These are phyloP conservation scores for Macrobrachium rosenbergii DNA, from an alignment of 1,140 invertebrate genomes.

Conservation along the genomic window DNA sequence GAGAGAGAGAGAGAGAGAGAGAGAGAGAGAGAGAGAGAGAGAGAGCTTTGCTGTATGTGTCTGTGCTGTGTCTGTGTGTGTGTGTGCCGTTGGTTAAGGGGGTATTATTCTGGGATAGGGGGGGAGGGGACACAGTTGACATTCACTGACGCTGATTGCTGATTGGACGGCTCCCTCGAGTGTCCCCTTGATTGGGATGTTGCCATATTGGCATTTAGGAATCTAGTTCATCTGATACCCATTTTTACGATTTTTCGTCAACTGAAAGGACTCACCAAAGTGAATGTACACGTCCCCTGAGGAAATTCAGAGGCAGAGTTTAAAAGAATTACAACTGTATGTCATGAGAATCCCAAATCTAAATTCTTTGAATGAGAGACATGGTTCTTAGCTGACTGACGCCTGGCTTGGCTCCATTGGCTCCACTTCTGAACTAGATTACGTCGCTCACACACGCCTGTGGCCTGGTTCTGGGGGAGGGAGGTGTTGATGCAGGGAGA, in stretches of 20 bases:
- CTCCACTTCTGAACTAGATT: slow-evolving; percentile 60
- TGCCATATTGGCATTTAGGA: slow-evolving; percentile 14
- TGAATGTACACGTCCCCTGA: too few species aligned
- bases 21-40: not conserved
- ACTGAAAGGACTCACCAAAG: too few species aligned
- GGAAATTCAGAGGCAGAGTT: too few species aligned
- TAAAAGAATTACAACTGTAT: too few species aligned
- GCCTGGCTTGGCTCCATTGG: slow-evolving; percentile 55
- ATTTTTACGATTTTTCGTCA: not conserved
- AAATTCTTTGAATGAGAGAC: not conserved
- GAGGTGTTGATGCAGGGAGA: too few species aligned
- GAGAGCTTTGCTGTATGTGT: not conserved
- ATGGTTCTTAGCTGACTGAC: slow-evolving; percentile 32
- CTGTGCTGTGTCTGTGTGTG: slow-evolving; percentile 18
- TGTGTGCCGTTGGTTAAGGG: slow-evolving; percentile 8
- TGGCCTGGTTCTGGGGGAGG: slow-evolving; percentile 31
- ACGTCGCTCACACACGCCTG: slow-evolving; percentile 55
- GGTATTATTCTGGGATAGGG: not conserved
- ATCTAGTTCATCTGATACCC: not conserved
- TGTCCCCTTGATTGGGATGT: slow-evolving; percentile 29
- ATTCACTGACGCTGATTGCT: slow-evolving; percentile 59
- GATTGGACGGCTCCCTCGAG: slow-evolving; percentile 58
- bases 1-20: not conserved
- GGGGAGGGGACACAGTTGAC: slow-evolving; percentile 41
- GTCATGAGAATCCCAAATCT: not conserved